Evolutionary conservation across 2,113 vertebrate species (phyloP).

Genomic region (Xenopus laevis): DNA sequence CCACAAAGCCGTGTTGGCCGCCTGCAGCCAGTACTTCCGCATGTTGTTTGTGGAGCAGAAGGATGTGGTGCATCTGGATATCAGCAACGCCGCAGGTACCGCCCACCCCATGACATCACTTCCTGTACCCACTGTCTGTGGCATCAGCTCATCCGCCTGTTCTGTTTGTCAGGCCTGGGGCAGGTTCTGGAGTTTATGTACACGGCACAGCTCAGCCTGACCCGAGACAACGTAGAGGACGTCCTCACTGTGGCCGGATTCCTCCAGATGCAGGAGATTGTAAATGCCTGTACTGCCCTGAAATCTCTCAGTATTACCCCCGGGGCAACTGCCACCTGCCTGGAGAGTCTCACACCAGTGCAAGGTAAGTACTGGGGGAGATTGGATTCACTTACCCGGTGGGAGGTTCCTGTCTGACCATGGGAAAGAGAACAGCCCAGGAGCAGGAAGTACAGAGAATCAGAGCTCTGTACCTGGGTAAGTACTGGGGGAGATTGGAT

Average conservation of each 20-base stretch:
- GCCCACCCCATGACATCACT: too few species aligned
- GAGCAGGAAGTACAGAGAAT: too few species aligned
- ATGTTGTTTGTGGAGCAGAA: conserved; percentile 95
- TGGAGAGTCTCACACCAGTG: fast-evolving
- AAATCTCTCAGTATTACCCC: conserved; percentile 67
- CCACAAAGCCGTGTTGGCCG: conserved; percentile 90
- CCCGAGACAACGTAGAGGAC: conserved; percentile 83
- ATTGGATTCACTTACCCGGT: too few species aligned
- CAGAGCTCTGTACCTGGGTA: too few species aligned
- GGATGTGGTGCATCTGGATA: conserved; percentile 94
- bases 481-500: too few species aligned
- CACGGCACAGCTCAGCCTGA: conserved; percentile 87
- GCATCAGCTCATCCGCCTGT: not conserved
- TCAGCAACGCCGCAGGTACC: conserved; percentile 92
- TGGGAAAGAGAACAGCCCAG: too few species aligned
- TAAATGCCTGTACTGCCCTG: conserved; percentile 84
- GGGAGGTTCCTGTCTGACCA: too few species aligned
- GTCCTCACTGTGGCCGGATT: conserved; percentile 89
- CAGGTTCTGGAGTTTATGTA: conserved; percentile 98
- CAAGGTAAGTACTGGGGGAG: conserved; percentile 50
- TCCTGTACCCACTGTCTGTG: too few species aligned
- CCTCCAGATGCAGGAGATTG: conserved; percentile 91
- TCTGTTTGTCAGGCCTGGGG: conserved; percentile 75
- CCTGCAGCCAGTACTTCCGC: conserved; percentile 92
- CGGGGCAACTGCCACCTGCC: not conserved